phyloP scores from a whole-genome alignment of 2,888 invertebrate genomes.

The Eupithecia exiguata region DNA sequence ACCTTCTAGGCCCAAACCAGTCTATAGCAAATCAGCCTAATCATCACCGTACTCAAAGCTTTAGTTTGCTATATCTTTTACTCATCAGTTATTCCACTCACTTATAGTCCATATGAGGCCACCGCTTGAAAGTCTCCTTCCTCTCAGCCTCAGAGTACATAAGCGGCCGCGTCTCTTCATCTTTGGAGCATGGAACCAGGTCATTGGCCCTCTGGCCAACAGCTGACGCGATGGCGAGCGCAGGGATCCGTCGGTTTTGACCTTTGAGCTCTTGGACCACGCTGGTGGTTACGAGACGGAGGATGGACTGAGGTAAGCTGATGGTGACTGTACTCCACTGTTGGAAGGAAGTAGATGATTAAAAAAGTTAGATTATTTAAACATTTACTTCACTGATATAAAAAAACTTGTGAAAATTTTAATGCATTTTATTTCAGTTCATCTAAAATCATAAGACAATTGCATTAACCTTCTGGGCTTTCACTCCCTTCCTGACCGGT shows the following conservation, averaged over 20 bases:
- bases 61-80: background rate
- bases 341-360: conserved; percentile 48
- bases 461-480: conserved; percentile 91
- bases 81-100: conserved; percentile 65
- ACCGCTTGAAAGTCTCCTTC: conserved; percentile 94
- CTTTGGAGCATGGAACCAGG: conserved; percentile 85
- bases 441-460: background rate
- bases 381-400: background rate
- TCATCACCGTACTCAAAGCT: background rate
- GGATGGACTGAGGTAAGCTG: conserved; percentile 89
- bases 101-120: conserved; percentile 99
- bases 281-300: conserved; percentile 91
- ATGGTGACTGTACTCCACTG: conserved; percentile 97
- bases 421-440: background rate
- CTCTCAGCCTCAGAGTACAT: conserved; percentile 97
- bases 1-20: background rate
- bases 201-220: conserved; percentile 93
- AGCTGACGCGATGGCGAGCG: conserved; percentile 94
- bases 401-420: background rate
- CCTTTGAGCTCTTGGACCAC: conserved; percentile 92
- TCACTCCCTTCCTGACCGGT: conserved; percentile 92
- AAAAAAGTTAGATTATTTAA: background rate
- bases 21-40: background rate
- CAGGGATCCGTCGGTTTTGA: conserved; percentile 92
- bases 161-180: conserved; percentile 77